Evolutionary conservation across 2,797 vertebrate species (phyloP).

Genomic region (Mastacembelus armatus): DNA sequence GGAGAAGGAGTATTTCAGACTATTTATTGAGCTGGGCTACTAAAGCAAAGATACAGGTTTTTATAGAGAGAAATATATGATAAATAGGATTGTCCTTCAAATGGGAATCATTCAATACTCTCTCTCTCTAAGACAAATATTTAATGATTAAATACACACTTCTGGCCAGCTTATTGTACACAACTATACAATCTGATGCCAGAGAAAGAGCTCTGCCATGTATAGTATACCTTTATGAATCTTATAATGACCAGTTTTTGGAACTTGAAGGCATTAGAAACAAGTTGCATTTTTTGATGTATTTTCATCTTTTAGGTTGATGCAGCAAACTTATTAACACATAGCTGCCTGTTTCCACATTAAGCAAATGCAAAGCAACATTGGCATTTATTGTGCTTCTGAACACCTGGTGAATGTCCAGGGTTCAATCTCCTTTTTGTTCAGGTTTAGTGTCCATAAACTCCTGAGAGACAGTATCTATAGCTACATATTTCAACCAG

Average conservation of each 20-base stretch:
- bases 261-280: too few species aligned
- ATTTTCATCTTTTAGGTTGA: not conserved
- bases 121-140: constrained; percentile 16
- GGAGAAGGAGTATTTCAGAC: constrained; percentile 82
- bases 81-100: constrained; percentile 42
- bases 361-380: not conserved
- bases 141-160: not conserved
- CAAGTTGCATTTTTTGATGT: too few species aligned
- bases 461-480: too few species aligned
- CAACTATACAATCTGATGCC: not conserved
- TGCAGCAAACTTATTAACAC: not conserved
- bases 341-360: not conserved
- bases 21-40: constrained; percentile 84
- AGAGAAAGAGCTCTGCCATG: not conserved
- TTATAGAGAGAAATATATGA: constrained; percentile 63
- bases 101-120: constrained; percentile 14
- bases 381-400: not conserved
- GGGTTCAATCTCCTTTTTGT: not conserved
- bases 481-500: too few species aligned
- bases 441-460: too few species aligned
- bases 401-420: not conserved
- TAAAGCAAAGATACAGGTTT: constrained; percentile 67
- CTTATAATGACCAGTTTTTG: not conserved
- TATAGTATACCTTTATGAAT: too few species aligned
- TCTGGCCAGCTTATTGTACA: not conserved